Conservation (phyloP, 2,888 invertebrate species). For the Buathra laborator region DNA sequence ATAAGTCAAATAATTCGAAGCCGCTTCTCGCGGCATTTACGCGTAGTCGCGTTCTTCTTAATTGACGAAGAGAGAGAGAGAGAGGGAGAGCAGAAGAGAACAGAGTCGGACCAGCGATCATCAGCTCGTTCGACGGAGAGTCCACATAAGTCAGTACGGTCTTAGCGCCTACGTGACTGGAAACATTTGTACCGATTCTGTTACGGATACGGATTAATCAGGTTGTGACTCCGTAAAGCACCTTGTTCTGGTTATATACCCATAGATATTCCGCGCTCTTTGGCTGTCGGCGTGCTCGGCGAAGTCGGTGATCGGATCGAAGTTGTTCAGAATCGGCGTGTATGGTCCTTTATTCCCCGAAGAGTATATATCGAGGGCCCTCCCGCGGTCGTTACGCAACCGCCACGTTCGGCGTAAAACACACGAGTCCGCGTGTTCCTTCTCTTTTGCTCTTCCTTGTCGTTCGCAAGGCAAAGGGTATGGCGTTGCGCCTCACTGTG, state of each 20-base stretch:
- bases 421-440: constrained; percentile 20
- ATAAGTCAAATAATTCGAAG: constrained; percentile 42
- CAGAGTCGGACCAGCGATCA: background rate
- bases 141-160: constrained; percentile 46
- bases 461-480: constrained; percentile 25
- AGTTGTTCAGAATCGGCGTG: constrained; percentile 30
- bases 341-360: constrained; percentile 48
- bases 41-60: constrained; percentile 51
- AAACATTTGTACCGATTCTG: constrained; percentile 62
- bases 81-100: background rate
- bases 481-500: constrained; percentile 48
- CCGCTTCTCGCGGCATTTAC: constrained; percentile 29
- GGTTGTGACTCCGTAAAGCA: constrained; percentile 42
- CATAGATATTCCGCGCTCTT: constrained; percentile 30
- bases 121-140: constrained; percentile 4
- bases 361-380: constrained; percentile 14
- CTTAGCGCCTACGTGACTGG: constrained; percentile 65
- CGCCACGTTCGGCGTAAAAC: constrained; percentile 18
- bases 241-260: constrained; percentile 42
- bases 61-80: constrained; percentile 50
- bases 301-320: constrained; percentile 22
- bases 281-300: constrained; percentile 45
- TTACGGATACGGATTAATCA: constrained; percentile 61
- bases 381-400: constrained; percentile 52
- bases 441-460: constrained; percentile 31